Evolutionary conservation across 2,888 invertebrate species (phyloP), one percentile per base, ranked within the genome.

Genomic region (Campopleginae sp.): DNA sequence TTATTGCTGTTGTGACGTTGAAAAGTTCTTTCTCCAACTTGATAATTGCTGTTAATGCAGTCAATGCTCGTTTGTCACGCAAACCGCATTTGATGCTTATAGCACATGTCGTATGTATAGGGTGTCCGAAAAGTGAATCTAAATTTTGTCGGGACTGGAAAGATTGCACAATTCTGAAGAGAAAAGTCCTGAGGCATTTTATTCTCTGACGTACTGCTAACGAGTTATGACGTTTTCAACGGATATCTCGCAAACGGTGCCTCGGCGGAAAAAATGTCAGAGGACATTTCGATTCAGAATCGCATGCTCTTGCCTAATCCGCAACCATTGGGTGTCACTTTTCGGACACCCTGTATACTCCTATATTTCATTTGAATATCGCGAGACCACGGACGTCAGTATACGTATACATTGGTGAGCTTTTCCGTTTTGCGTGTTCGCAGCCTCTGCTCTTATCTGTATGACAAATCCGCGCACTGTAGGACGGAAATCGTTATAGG

Each of bases 401-500:
- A 27, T n/a, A 65, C 14, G 38, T 48, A 27, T 44, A 17, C 46
- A 65, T 68, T 46, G 58, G 23, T 23, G 70, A 23, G 70, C 33
- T 71, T 44, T 71, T 71, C 71, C 38, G 78, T 79, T 82, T 78
- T 70, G 79, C 79, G 75, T 83, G 83, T 46, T 75, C 33, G 75
- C 79, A 74, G 68, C 72, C 65, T 80, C 54, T 54, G 65, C 66
- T 79, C 63, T 70, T 63, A 68, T 79, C 72, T 70, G 66, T 63
- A 33, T 58, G 51, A 58, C 78, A 61, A 78, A 82, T 74, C 68
- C 74, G 58, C 66, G 23, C 44, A 71, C 48, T 31, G 61, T 14
- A 27, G 31, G 61, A 72, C 79, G 78, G 61, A 68, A 75, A 82
- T 82, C 72, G 83, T 79, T 61, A 79, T 79, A 83, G 83, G 83